Evolutionary conservation across 2,113 vertebrate species (phyloP).

Genomic region (Isurus oxyrinchus): DNA sequence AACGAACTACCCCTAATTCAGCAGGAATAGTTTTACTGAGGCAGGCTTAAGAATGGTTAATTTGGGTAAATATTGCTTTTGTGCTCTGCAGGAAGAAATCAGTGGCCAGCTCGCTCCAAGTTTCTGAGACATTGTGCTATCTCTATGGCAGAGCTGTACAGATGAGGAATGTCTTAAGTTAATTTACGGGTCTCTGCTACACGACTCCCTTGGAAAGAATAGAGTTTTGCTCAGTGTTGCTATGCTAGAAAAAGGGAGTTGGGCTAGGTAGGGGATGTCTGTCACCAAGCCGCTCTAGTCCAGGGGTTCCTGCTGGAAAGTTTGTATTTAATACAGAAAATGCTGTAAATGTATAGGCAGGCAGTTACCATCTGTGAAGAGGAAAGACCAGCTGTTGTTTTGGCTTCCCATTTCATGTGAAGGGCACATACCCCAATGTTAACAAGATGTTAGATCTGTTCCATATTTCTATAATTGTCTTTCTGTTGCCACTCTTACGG

Average conservation of each 20-base stretch:
- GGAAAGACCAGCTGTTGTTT: too few species aligned
- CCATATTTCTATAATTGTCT: background rate
- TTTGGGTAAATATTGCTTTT: background rate
- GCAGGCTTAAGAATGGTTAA: background rate
- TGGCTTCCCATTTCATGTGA: background rate
- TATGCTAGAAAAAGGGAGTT: background rate
- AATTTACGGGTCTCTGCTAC: background rate
- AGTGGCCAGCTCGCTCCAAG: background rate
- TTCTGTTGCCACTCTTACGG: background rate
- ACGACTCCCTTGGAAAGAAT: background rate
- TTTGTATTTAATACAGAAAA: background rate
- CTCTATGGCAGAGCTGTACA: background rate
- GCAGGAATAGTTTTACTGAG: background rate
- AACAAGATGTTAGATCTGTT: background rate
- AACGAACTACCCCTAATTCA: background rate
- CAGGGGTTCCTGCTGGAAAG: background rate
- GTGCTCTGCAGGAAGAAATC: background rate
- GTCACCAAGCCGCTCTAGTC: background rate
- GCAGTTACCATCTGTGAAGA: background rate
- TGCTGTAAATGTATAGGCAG: background rate
- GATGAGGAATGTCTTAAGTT: background rate
- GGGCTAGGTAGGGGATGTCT: background rate
- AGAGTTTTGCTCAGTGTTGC: background rate
- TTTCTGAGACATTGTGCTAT: background rate
- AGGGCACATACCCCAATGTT: background rate